phyloP scores from a whole-genome alignment of 1,140 invertebrate genomes.

The Drosophila rhopaloa region DNA sequence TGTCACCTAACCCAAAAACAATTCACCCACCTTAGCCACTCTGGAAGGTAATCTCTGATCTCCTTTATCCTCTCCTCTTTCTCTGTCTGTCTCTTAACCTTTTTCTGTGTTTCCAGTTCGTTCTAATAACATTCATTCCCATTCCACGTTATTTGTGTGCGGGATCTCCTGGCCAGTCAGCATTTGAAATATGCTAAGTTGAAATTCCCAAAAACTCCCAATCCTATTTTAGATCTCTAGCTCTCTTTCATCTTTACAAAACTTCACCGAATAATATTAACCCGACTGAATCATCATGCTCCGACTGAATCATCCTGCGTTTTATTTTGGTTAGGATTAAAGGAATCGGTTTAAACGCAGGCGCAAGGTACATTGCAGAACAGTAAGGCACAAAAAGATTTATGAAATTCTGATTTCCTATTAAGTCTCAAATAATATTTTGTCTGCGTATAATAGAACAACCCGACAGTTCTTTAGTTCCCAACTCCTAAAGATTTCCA shows the following conservation, averaged over 20 bases:
- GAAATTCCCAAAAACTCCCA: conserved; percentile 5
- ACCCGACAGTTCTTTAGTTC: background rate
- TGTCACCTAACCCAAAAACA: conserved; percentile 46
- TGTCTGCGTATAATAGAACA: conserved; percentile 30
- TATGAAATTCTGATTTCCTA: background rate
- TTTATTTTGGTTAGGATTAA: background rate
- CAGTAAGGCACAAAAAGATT: conserved; percentile 22
- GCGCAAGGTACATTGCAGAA: conserved; percentile 53
- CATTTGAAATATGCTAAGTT: conserved; percentile 53
- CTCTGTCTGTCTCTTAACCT: conserved; percentile 16
- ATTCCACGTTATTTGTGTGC: conserved; percentile 29
- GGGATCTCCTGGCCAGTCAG: conserved; percentile 72
- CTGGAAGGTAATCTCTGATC: conserved; percentile 9
- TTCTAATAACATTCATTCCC: conserved; percentile 31
- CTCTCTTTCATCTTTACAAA: conserved; percentile 2
- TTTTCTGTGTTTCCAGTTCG: conserved; percentile 35
- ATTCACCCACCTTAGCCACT: conserved; percentile 1
- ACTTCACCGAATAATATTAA: conserved; percentile 11
- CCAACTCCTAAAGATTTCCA: conserved; percentile 6
- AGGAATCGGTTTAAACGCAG: conserved; percentile 46
- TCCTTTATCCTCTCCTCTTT: background rate
- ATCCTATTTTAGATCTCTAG: conserved; percentile 2
- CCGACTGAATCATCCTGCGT: background rate
- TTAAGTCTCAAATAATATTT: too few species aligned
- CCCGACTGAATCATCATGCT: background rate